Conservation (phyloP, 1,140 invertebrate species). For the Macrobrachium rosenbergii region DNA sequence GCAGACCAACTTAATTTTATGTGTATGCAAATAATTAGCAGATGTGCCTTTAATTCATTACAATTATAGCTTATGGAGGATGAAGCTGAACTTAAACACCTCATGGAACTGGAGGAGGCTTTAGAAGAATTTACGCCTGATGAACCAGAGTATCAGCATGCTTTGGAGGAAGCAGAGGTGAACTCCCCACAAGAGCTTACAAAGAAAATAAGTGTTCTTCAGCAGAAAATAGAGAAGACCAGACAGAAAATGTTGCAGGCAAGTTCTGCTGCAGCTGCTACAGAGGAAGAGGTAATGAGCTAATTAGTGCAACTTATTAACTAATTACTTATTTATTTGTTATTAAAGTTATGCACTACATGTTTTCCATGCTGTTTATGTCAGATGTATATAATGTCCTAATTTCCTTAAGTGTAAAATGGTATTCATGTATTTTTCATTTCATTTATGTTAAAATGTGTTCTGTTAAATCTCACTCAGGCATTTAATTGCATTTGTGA, state of each 20-base stretch:
- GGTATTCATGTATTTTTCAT: too few relatives aligned
- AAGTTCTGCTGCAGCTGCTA: constrained; percentile 77
- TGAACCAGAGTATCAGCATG: constrained; percentile 77
- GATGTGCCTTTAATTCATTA: background rate
- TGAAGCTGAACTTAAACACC: constrained; percentile 86
- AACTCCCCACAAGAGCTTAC: constrained; percentile 77
- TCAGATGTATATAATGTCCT: too few relatives aligned
- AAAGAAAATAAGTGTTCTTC: constrained; percentile 82
- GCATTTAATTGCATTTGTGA: too few relatives aligned
- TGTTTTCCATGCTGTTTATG: too few relatives aligned
- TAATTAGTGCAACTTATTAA: background rate
- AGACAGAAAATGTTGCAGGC: constrained; percentile 83
- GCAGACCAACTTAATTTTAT: too few relatives aligned
- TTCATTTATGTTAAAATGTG: too few relatives aligned
- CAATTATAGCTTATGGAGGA: constrained; percentile 82
- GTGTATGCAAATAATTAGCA: too few relatives aligned
- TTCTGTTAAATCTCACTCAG: too few relatives aligned
- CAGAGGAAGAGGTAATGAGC: constrained; percentile 74
- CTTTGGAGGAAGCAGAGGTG: constrained; percentile 76
- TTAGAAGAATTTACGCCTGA: constrained; percentile 83
- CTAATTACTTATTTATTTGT: too few relatives aligned
- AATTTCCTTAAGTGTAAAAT: too few relatives aligned
- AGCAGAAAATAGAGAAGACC: constrained; percentile 83
- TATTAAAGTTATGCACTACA: too few relatives aligned
- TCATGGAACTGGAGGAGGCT: constrained; percentile 83